phyloP scores from a whole-genome alignment of 1,140 invertebrate species.

The Condylostylus longicornis region DNA sequence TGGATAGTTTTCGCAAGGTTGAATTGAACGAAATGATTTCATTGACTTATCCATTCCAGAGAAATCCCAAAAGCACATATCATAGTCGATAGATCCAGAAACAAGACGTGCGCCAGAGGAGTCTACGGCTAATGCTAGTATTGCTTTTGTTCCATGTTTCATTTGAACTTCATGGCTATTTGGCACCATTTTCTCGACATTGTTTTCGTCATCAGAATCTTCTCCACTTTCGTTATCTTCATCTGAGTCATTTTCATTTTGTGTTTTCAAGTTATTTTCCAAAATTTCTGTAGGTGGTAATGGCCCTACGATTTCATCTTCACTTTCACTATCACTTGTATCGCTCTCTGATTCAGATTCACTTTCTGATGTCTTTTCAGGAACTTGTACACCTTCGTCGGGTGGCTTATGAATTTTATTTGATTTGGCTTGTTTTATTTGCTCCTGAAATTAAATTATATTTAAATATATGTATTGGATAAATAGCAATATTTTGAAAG shows the following conservation, averaged over 20 bases:
- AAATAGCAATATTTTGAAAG: too few relatives aligned
- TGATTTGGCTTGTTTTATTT: too few relatives aligned
- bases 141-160: slow-evolving; percentile 70
- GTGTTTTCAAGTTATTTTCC: slow-evolving; percentile 4
- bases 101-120: slow-evolving; percentile 82
- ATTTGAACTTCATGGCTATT: slow-evolving; percentile 66
- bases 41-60: slow-evolving; percentile 89
- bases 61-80: slow-evolving; percentile 96
- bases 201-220: slow-evolving; percentile 37
- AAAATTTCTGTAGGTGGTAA: slow-evolving; percentile 10
- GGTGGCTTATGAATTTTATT: too few relatives aligned
- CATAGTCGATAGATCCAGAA: slow-evolving; percentile 89
- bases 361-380: slow-evolving; percentile 1
- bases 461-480: too few relatives aligned
- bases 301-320: slow-evolving; percentile 23
- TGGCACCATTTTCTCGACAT: slow-evolving; percentile 51
- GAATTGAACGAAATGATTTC: slow-evolving; percentile 77
- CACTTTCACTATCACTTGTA: slow-evolving; percentile 11
- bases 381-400: slow-evolving; percentile 18
- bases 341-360: background rate
- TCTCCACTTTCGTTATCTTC: slow-evolving; percentile 14
- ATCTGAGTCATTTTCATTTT: slow-evolving; percentile 12
- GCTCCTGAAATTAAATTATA: slow-evolving; percentile 13
- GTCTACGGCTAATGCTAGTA: slow-evolving; percentile 78
- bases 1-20: slow-evolving; percentile 90